phyloP scores from a whole-genome alignment of 1,140 invertebrate genomes.

The Tetragonula clypearis region DNA sequence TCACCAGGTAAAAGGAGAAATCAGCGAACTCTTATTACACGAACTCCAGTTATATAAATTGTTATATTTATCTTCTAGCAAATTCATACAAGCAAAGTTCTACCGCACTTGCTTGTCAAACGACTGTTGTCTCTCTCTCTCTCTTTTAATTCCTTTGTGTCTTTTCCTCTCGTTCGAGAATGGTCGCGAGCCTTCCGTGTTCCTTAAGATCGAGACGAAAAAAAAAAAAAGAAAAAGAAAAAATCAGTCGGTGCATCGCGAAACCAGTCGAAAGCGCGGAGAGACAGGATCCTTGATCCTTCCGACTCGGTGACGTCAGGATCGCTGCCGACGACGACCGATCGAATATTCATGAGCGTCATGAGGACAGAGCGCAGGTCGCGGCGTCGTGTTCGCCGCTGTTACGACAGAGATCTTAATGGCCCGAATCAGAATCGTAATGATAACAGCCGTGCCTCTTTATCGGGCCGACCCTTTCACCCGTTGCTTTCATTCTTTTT shows the following conservation, averaged over 20 bases:
- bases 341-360: conserved; percentile 64
- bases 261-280: conserved; percentile 36
- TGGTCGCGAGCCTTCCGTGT: not conserved
- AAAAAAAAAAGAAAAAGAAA: too few species aligned
- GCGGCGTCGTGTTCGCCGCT: conserved; percentile 41
- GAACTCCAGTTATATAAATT: too few species aligned
- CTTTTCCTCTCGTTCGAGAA: not conserved
- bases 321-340: conserved; percentile 52
- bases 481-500: not conserved
- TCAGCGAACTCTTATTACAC: too few species aligned
- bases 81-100: too few species aligned
- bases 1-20: too few species aligned
- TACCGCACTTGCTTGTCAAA: too few species aligned
- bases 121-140: too few species aligned
- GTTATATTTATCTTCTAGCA: too few species aligned
- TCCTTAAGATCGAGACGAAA: not conserved
- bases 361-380: conserved; percentile 55
- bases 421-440: conserved; percentile 30
- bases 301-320: conserved; percentile 66
- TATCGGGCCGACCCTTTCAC: conserved; percentile 10
- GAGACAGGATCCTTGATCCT: conserved; percentile 67
- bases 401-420: conserved; percentile 47
- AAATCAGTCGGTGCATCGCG: conserved; percentile 37
- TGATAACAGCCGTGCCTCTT: conserved; percentile 33
- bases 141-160: too few species aligned